Percentiles rank a stretch among this genome's conserved stretches.
Evolutionary conservation across 2,797 vertebrate species (phyloP).

Genomic region (Scarus forsteni): DNA sequence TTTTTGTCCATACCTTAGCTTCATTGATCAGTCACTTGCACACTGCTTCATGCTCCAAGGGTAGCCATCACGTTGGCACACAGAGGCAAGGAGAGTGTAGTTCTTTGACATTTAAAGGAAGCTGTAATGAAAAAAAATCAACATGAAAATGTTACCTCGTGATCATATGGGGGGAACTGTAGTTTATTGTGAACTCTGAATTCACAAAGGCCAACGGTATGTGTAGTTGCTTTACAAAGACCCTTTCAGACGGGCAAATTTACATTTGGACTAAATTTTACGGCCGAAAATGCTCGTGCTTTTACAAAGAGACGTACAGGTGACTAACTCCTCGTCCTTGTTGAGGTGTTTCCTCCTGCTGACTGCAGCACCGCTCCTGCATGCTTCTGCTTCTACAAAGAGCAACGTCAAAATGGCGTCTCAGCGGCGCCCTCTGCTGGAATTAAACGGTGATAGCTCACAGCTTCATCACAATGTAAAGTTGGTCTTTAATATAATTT

Average conservation of each 20-base stretch:
- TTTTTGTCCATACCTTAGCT: constrained; percentile 9
- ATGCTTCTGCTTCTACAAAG: constrained; percentile 23
- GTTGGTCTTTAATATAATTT: neutral
- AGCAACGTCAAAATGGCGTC: constrained; percentile 18
- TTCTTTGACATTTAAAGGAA: neutral
- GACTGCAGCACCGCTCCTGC: constrained; percentile 49
- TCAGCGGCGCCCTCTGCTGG: constrained; percentile 68
- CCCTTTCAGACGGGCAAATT: neutral
- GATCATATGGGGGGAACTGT: neutral
- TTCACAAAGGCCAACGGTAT: neutral
- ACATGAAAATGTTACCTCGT: neutral
- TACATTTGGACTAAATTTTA: neutral
- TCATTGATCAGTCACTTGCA: constrained; percentile 6
- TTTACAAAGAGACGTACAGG: neutral
- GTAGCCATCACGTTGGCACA: constrained; percentile 27
- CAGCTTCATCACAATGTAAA: neutral
- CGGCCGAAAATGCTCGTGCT: neutral
- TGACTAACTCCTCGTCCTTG: constrained; percentile 25
- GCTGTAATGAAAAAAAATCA: neutral
- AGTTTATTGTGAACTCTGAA: neutral
- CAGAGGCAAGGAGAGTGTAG: neutral
- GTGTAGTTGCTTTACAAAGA: neutral
- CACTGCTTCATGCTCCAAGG: constrained; percentile 27
- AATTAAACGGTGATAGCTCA: neutral
- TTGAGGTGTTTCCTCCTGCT: constrained; percentile 19